Evolutionary conservation across 1,140 invertebrate species (phyloP), one percentile per base, ranked within the genome.

Genomic region (Streblospio benedicti): DNA sequence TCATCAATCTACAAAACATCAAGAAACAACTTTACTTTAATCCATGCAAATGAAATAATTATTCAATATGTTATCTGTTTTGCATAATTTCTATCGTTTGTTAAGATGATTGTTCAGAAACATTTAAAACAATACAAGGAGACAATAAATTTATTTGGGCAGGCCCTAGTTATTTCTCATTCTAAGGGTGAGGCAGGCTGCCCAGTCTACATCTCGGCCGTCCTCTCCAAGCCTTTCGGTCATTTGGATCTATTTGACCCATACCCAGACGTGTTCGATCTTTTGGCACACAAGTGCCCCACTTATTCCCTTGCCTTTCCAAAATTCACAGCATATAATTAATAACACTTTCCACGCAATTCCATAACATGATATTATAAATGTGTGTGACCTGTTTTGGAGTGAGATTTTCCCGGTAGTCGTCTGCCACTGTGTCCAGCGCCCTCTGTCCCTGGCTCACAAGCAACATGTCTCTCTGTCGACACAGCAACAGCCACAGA

Each of bases 401-500:
- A n/a, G n/a, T n/a, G n/a, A n/a, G n/a, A n/a, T n/a, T n/a, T n/a
- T n/a, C n/a, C n/a, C n/a, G n/a, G n/a, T n/a, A n/a, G n/a, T n/a
- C n/a, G n/a, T n/a, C n/a, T n/a, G n/a, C n/a, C n/a, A n/a, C n/a
- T n/a, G n/a, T n/a, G n/a, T n/a, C n/a, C n/a, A n/a, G n/a, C n/a
- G n/a, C n/a, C n/a, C n/a, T n/a, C n/a, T 60, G 59, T 4, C 35
- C 43, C 12, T 28, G 4, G 25, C 47, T 12, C 4, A 38, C 47
- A 4, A 69, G 56, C 30, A 58, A 49, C 49, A 57, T 59, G 25
- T 61, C 63, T 57, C 65, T 61, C 45, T 69, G 63, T 32, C 63
- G 50, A 16, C 64, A 64, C 28, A 71, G 56, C 25, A 66, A 32
- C 6, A 71, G 49, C 69, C 69, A 71, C 35, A 71, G 54, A 30